Evolutionary conservation across 1,140 invertebrate genomes (phyloP).

Genomic region (Bombyx mandarina): DNA sequence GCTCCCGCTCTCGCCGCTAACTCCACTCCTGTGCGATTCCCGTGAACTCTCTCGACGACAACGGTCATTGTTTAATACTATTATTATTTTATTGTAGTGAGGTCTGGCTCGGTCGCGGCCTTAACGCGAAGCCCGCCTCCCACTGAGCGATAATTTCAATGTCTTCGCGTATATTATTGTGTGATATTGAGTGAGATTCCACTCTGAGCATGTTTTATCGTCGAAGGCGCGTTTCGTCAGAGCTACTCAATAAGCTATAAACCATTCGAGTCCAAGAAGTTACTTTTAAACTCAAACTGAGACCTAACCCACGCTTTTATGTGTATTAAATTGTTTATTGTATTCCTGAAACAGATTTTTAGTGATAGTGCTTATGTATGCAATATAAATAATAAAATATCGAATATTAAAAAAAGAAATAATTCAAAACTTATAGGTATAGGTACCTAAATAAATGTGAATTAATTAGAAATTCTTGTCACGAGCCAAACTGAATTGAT

Average conservation of each 20-base stretch:
- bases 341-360: slow-evolving; percentile 37
- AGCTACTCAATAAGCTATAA: slow-evolving; percentile 68
- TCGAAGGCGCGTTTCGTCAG: slow-evolving; percentile 52
- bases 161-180: slow-evolving; percentile 48
- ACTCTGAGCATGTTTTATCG: slow-evolving; percentile 47
- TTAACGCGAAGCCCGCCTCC: slow-evolving; percentile 44
- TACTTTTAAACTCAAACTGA: slow-evolving; percentile 55
- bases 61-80: slow-evolving; percentile 62
- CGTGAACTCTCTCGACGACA: slow-evolving; percentile 37
- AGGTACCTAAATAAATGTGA: no score
- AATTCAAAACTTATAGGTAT: no score
- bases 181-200: slow-evolving; percentile 66
- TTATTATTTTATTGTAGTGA: slow-evolving; percentile 60
- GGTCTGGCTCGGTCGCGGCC: slow-evolving; percentile 30
- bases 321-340: slow-evolving; percentile 66
- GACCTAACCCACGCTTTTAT: slow-evolving; percentile 43
- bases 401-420: no score
- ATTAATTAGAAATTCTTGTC: no score
- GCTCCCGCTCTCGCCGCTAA: slow-evolving; percentile 19
- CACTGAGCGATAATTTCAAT: slow-evolving; percentile 66
- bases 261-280: slow-evolving; percentile 65
- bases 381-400: no score
- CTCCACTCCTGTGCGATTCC: slow-evolving; percentile 18
- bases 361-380: no score
- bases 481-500: no score